Base-by-base conservation (phyloP, 2,888 invertebrate genomes). In the Sericinus montela region DNA sequence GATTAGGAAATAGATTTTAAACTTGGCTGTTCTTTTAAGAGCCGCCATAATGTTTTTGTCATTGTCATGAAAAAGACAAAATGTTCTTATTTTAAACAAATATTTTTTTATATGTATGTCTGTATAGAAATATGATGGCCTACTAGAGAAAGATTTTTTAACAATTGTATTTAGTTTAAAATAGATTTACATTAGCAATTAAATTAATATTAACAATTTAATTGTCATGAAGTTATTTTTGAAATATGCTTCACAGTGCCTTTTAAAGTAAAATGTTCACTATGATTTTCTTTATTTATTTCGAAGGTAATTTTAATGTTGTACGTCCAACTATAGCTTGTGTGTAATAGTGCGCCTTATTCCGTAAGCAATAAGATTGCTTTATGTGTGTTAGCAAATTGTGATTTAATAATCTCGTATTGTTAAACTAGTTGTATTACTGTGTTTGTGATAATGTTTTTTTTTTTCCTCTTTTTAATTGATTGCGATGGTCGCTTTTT, bases 341-440 rank as follows among this genome's bases (percentile, higher is more conserved):
- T 10, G 5, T 25, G 3, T 1, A 15, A 34, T 28, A 55, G 52
- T 48, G 57, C 45, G 65, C 63, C 61, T 66, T 74, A 67, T 62
- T 55, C 48, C 48, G 6, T 62, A 39, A 68, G 69, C 67, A 71
- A 73, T 75, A 63, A 64, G 54, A 67, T 72, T 72, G 69, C 64
- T 70, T 63, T 48, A 1, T 25, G 25, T 30, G 49, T 56, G 60
- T 56, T 4, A 11, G 11, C 3, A 2, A 11, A 32, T 1, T 32
- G n/a, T 11, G 7, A 32, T 30, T 25, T 30, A 30, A n/a, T 11
- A n/a, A 6, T 11, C n/a, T 11, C 6, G 15, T 35, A 6, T 1
- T 35, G 14, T 15, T 15, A 8, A 25, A 15, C 35, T 1, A 15
- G n/a, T n/a, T 23, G 23, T 23, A 23, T 23, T 23, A 23, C 6